Evolutionary conservation across 2,888 invertebrate species (phyloP).

Genomic region (Octonoba sinensis): DNA sequence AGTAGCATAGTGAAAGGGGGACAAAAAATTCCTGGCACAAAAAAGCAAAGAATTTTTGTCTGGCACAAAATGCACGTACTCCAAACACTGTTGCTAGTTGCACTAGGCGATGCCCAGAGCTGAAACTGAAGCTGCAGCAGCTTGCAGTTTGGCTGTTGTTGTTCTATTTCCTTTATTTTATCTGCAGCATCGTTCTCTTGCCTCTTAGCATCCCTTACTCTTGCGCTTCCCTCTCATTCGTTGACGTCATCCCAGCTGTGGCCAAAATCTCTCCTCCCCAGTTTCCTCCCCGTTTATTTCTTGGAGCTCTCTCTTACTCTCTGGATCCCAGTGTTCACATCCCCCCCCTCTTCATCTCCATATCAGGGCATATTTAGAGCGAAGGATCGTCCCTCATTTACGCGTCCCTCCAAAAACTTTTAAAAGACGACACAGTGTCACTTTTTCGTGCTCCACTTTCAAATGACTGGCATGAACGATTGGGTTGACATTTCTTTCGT

Average conservation of each 20-base stretch:
- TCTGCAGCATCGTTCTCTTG: conserved; percentile 59
- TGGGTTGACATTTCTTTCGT: no score
- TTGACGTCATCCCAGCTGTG: conserved; percentile 65
- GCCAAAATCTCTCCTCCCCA: conserved; percentile 59
- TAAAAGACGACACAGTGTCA: conserved; percentile 26
- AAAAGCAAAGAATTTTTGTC: conserved; percentile 59
- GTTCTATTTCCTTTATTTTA: conserved; percentile 62
- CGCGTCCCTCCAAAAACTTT: conserved; percentile 27
- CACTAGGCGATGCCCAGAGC: conserved; percentile 34
- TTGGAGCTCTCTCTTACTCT: conserved; percentile 16
- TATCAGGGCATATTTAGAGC: conserved; percentile 57
- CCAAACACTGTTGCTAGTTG: conserved; percentile 62
- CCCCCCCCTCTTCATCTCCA: conserved; percentile 51
- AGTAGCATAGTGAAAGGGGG: conserved; percentile 2
- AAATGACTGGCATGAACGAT: conserved; percentile 33
- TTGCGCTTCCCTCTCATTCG: conserved; percentile 59
- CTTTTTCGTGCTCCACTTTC: conserved; percentile 32
- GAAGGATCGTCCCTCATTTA: conserved; percentile 31
- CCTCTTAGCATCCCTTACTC: conserved; percentile 62
- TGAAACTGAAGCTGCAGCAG: conserved; percentile 59
- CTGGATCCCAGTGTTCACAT: neutral
- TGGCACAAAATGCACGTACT: conserved; percentile 60
- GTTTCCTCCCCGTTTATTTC: conserved; percentile 32
- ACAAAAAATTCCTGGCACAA: conserved; percentile 34
- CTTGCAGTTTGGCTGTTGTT: conserved; percentile 58